Base-by-base conservation (phyloP, 1,140 invertebrate genomes). In the Micrasema longulum region DNA sequence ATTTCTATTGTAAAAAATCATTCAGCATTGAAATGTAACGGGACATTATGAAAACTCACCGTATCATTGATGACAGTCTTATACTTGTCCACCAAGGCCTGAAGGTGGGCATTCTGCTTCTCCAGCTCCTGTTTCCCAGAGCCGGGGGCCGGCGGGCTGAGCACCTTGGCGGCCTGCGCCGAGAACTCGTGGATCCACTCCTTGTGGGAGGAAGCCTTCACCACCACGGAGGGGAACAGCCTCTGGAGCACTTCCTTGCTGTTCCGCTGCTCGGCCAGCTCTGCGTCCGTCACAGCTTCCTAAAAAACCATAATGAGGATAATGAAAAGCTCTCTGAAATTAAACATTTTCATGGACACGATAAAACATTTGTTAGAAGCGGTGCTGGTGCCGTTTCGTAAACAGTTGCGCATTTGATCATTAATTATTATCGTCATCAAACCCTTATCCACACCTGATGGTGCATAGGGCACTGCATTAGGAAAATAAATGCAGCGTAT, bases 31-130 rank as follows among this genome's bases (percentile, higher is more conserved):
- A n/a, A n/a, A n/a, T n/a, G n/a, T n/a, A n/a, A n/a, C n/a, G n/a
- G n/a, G n/a, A n/a, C n/a, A n/a, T n/a, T n/a, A n/a, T n/a, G n/a
- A n/a, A 31, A 31, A 4, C 50, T 65, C 16, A 63, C 73, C 92
- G 92, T 93, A 77, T 93, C 91, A 50, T 89, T 87, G 72, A 94
- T 91, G 69, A 93, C 89, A 78, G 83, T 87, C 77, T 93, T 90
- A 77, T 93, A 93, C 80, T 93, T 88, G 38, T 88, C 85, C 23
- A 92, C 87, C 78, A 90, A 86, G 14, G 82, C 80, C 76, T 91
- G 88, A 69, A 93, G 80, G 72, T 88, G 87, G 77, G 85, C 84
- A 77, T 91, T 91, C 79, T 91, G 82, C 69, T 77, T 75, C 60
- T 76, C 48, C 45, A 87, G 73, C 14, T 86, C 82, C n/a, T 74